Conservation (phyloP, 1,140 invertebrate species). For the Cherax destructor region DNA sequence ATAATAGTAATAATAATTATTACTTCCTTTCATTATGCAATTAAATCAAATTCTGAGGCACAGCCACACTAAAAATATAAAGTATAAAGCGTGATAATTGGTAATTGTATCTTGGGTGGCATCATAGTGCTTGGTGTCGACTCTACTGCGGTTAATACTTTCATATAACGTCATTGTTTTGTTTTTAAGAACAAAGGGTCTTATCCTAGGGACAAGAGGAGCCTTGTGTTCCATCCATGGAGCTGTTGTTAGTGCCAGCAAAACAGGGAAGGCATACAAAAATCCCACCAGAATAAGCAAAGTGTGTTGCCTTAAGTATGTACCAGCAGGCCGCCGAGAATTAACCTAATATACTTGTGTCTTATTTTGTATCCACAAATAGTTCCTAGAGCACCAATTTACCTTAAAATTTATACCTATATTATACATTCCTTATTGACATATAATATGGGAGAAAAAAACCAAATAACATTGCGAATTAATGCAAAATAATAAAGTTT, state of each 20-base stretch:
- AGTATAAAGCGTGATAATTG: no score
- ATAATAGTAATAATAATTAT: no score
- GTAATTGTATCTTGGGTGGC: not conserved
- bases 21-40: no score
- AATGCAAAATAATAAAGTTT: not conserved
- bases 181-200: not conserved
- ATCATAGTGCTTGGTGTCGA: not conserved
- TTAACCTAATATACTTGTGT: not conserved
- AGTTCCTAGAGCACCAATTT: not conserved
- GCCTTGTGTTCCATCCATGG: not conserved
- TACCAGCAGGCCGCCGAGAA: not conserved
- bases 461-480: not conserved
- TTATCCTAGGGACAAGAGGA: conserved; percentile 6
- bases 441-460: not conserved
- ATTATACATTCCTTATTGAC: no score
- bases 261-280: not conserved
- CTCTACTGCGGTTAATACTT: not conserved
- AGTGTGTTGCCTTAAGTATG: not conserved
- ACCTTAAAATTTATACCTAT: no score
- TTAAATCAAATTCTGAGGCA: no score
- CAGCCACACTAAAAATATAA: no score
- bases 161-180: not conserved
- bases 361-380: not conserved
- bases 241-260: conserved; percentile 23
- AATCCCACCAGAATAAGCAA: conserved; percentile 9